These are phyloP conservation scores for Parnassius glacialis DNA, from an alignment of 2,888 invertebrate genomes.

Conservation along the genomic window DNA sequence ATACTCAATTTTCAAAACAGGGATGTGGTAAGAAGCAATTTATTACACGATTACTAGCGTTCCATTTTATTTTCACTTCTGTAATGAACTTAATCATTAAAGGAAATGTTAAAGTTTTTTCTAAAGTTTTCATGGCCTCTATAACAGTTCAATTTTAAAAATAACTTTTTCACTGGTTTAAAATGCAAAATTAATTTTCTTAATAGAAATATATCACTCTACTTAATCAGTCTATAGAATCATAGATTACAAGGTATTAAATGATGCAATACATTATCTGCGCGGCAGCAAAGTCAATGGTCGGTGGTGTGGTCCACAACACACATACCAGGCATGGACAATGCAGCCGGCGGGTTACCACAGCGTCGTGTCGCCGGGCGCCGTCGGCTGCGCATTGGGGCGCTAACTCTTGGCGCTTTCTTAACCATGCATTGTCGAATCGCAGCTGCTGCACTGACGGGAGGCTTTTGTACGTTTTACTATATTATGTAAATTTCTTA, in stretches of 20 bases:
- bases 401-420: slow-evolving; percentile 55
- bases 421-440: slow-evolving; percentile 67
- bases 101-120: no score
- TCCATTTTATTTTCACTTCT: no score
- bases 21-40: slow-evolving; percentile 48
- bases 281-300: slow-evolving; percentile 51
- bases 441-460: slow-evolving; percentile 55
- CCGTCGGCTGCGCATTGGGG: slow-evolving; percentile 51
- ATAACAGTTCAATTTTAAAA: no score
- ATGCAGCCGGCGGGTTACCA: slow-evolving; percentile 43
- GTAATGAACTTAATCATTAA: no score
- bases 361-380: slow-evolving; percentile 43
- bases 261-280: neutral
- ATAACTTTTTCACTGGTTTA: no score
- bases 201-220: no score
- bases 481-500: no score
- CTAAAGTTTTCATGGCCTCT: no score
- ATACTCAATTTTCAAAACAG: slow-evolving; percentile 61
- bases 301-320: slow-evolving; percentile 67
- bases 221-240: no score
- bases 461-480: slow-evolving; percentile 55
- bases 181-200: no score
- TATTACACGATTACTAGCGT: neutral
- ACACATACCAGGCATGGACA: slow-evolving; percentile 59
- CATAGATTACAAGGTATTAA: no score